Percentiles rank a stretch among this genome's conserved stretches.
Evolutionary conservation across 2,113 vertebrate species (phyloP).

Genomic region (Epinephelus cyanopodus): DNA sequence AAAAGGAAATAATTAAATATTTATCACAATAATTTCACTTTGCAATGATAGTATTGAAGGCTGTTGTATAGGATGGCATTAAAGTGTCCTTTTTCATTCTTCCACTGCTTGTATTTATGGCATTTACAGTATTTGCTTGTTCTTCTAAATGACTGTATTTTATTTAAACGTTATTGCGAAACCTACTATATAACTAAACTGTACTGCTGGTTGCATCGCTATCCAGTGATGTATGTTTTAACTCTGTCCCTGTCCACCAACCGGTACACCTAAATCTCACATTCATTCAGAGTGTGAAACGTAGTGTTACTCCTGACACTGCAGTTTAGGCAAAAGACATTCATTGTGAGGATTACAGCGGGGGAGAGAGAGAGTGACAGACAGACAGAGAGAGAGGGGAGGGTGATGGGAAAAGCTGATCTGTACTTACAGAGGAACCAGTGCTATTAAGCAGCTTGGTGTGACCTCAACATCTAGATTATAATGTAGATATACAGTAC

Average conservation of each 20-base stretch:
- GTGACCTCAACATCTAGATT: conserved; percentile 66
- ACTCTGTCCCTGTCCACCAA: conserved; percentile 17
- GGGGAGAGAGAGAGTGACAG: conserved; percentile 2
- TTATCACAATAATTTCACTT: too few relatives aligned
- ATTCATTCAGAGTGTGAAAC: conserved; percentile 38
- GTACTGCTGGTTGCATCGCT: not conserved
- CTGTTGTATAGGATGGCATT: not conserved
- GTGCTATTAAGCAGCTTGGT: conserved; percentile 72
- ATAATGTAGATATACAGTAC: conserved; percentile 38
- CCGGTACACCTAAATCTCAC: conserved; percentile 20
- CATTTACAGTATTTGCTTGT: too few relatives aligned
- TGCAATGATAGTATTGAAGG: too few relatives aligned
- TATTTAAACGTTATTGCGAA: not conserved
- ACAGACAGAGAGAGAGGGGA: conserved; percentile 1
- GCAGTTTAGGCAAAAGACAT: conserved; percentile 49
- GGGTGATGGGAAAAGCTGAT: conserved; percentile 54
- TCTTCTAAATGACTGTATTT: not conserved
- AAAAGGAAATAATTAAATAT: too few relatives aligned
- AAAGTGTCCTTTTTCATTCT: not conserved
- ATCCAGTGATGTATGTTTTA: conserved; percentile 8
- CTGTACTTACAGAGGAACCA: conserved; percentile 54
- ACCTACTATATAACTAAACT: not conserved
- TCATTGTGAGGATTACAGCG: conserved; percentile 55
- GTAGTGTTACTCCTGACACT: conserved; percentile 36
- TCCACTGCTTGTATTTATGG: not conserved